These are phyloP conservation scores for Sarcophaga variegata DNA, from an alignment of 2,888 invertebrate species.

Conservation along the genomic window DNA sequence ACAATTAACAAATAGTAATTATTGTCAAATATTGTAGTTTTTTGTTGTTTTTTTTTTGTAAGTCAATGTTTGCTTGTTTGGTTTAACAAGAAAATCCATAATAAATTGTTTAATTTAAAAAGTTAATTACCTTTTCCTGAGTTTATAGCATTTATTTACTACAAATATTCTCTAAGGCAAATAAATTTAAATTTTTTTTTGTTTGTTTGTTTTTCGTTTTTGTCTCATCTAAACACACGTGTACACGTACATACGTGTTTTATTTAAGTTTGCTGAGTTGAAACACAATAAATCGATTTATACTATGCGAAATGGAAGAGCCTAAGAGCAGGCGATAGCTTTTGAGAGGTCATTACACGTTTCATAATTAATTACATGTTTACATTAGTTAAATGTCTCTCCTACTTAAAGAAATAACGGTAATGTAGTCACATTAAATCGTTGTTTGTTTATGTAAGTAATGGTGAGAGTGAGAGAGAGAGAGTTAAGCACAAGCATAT, in stretches of 20 bases:
- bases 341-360: constrained; percentile 38
- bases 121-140: constrained; percentile 1
- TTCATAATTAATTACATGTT: constrained; percentile 49
- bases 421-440: background rate
- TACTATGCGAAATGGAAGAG: background rate
- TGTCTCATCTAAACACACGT: background rate
- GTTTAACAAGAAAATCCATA: constrained; percentile 4
- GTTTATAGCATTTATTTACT: background rate
- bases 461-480: no score
- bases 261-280: background rate
- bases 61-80: background rate
- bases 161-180: background rate
- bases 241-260: background rate
- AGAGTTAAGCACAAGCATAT: no score
- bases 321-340: background rate
- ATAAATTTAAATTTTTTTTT: background rate
- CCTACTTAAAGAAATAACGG: background rate
- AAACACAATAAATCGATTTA: constrained; percentile 30
- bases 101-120: constrained; percentile 3
- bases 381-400: constrained; percentile 9
- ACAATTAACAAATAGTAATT: background rate
- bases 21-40: background rate
- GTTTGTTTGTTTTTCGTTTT: background rate
- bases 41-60: background rate
- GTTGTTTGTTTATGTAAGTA: no score